Evolutionary conservation across 2,113 vertebrate species (phyloP), one percentile per base, ranked within the genome.

Genomic region (Girardinichthys multiradiatus): DNA sequence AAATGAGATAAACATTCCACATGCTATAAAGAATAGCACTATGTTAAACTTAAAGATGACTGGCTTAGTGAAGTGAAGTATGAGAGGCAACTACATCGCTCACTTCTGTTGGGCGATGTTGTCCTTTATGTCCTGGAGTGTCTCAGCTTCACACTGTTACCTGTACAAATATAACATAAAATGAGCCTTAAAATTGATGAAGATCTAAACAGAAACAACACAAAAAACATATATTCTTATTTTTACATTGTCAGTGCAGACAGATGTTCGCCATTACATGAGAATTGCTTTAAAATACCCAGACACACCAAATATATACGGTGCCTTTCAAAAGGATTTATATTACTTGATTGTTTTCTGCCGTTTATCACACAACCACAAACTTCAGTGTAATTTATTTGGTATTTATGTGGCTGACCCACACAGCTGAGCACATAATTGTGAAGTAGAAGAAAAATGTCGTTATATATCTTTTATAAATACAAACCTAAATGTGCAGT

Each of bases 81-180:
- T 54, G 48, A 54, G 48, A 54, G 24, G 48, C 4, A 54, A 54
- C 48, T n/a, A 4, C 26, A 68, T 83, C 57, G 81, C 87, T 91
- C 91, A 90, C 90, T 77, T 80, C 77, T 82, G 82, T 83, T 64
- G 66, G 75, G 69, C 21, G 1, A 51, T 54, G 28, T 17, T 2
- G 21, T 90, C 79, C 88, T 83, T 84, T 76, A 69, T 51, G 3
- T 76, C 48, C 66, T 0, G 8, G 30, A 0, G 8, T 4, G 8
- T 30, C 45, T 54, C 37, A n/a, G 62, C 28, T 15, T 45, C 12
- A 27, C 28, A 13, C 8, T 13, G 86, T 85, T 75, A 92, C 89
- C 91, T 92, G 83, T 6, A 26, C 6, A 65, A 24, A 71, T 13
- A n/a, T 10, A 15, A 28, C 17, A 17, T 29, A 15, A 11, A 3